Base-by-base conservation (phyloP, 1,140 invertebrate species). In the Drosophila santomea region DNA sequence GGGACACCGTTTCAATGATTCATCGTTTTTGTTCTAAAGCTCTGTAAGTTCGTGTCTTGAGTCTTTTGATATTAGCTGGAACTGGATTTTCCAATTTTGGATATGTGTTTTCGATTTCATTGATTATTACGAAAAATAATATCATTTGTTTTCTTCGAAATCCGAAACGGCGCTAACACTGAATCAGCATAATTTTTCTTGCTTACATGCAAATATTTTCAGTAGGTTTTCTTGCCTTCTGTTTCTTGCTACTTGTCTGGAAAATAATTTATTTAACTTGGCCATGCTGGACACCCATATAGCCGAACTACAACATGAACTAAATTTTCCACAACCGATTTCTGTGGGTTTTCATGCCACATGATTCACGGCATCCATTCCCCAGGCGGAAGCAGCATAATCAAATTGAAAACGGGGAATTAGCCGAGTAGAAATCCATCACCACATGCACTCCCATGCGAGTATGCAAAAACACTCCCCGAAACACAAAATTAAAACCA, bases 391-490 rank as follows among this genome's bases (percentile, higher is more conserved):
- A 71, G 68, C 51, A 63, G 25, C 64, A 38, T 57, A 57, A 48
- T 39, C 44, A 47, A 71, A 55, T 32, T n/a, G 51, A 6, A 69
- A 58, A 71, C 44, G 20, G 44, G 67, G 66, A 72, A 72, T 71
- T 50, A 66, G 61, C 38, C 15, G 15, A 36, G n/a, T 12, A 11
- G 14, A 57, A 36, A 69, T 20, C 43, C 50, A 71, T 71, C 51
- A 15, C 66, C 69, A 71, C 67, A 71, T 71, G 67, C 67, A 71
- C 67, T 57, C 64, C 67, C 52, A 64, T 14, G 43, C 36, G 25
- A 11, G 61, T 71, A 71, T 71, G 68, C 68, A 72, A 72, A 63
- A 72, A 72, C 68, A 72, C 68, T 71, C 68, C 68, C 68, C 36
- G 38, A 72, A 66, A 64, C 20, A 15, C 7, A 28, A 61, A 48